phyloP scores from a whole-genome alignment of 2,888 invertebrate species.

The Lasioglossum villosulum region DNA sequence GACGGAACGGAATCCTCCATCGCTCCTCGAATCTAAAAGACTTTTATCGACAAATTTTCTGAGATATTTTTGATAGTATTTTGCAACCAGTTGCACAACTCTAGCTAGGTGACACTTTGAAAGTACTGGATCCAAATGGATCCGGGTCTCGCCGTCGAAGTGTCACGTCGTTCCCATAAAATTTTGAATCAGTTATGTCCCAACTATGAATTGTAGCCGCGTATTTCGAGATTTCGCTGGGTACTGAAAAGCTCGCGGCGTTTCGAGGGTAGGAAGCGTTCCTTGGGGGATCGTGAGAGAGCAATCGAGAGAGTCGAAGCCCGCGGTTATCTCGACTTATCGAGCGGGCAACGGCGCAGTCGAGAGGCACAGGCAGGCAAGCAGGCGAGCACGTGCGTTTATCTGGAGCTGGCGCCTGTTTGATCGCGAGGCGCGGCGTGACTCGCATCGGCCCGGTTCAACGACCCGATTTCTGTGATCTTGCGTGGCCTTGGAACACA shows the following conservation, averaged over 20 bases:
- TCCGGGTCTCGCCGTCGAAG: background rate
- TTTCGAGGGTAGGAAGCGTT: constrained; percentile 15
- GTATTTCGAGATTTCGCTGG: background rate
- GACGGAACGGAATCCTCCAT: background rate
- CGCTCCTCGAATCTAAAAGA: too few species aligned
- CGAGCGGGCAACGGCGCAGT: constrained; percentile 44
- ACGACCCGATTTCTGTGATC: constrained; percentile 74
- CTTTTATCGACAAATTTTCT: too few species aligned
- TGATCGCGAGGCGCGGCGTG: constrained; percentile 55
- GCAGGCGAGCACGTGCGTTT: constrained; percentile 54
- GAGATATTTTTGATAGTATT: too few species aligned
- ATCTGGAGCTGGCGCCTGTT: constrained; percentile 68
- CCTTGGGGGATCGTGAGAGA: background rate
- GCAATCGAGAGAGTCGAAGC: constrained; percentile 5
- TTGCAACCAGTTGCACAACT: background rate
- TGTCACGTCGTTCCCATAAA: background rate
- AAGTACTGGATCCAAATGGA: background rate
- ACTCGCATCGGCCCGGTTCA: constrained; percentile 69
- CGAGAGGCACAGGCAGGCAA: background rate
- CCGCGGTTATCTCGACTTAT: constrained; percentile 56
- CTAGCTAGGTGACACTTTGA: background rate
- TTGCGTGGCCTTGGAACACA: constrained; percentile 73
- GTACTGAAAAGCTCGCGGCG: background rate
- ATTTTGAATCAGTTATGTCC: background rate
- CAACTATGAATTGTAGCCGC: background rate